Base-by-base conservation (phyloP, 2,797 vertebrate genomes). In the Gymnopithys bicolor region DNA sequence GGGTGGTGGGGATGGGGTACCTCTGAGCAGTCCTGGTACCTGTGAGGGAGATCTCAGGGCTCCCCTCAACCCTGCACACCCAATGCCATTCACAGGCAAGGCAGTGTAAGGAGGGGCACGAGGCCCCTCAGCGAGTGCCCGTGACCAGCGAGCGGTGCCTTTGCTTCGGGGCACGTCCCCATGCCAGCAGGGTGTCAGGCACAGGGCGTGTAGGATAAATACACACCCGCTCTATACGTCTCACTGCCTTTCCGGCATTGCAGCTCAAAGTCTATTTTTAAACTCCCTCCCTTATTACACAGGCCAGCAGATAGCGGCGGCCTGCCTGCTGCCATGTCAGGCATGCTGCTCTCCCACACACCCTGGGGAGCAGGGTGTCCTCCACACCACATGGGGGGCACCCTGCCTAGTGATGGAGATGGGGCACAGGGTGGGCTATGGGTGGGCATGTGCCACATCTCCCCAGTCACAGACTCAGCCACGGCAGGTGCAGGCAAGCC, bases 191-290 rank as follows among this genome's bases (percentile, higher is more conserved):
- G 81, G 63, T 1, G 7, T 35, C 78, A 52, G 80, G 25, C n/a
- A 8, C 87, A 91, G 95, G 93, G 91, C 0, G 64, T 87, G 93
- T 28, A 90, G 89, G 91, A 90, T 52, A 96, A 96, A 95, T 8
- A 96, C 95, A 94, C 94, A 68, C 85, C 80, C 37, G 22, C 89
- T 90, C 96, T 94, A 86, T 96, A 94, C 24, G 12, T 94, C 91
- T 93, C 30, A 0, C 83, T 90, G 94, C 89, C 83, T 96, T 97
- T 96, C 95, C 63, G 80, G 93, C 85, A 84, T 10, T 4, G 46
- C 91, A 60, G 91, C 89, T 94, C 95, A 88, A 93, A 94, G 93
- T 63, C 95, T 97, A 94, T 95, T 96, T 97, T 97, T 96, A 96
- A 96, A 91, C 92, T 94, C 93, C 89, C 91, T 96, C 93, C 91